These are phyloP conservation scores for Spatulosminthurus flaviceps DNA, from an alignment of 2,888 invertebrate genomes.

Conservation along the genomic window DNA sequence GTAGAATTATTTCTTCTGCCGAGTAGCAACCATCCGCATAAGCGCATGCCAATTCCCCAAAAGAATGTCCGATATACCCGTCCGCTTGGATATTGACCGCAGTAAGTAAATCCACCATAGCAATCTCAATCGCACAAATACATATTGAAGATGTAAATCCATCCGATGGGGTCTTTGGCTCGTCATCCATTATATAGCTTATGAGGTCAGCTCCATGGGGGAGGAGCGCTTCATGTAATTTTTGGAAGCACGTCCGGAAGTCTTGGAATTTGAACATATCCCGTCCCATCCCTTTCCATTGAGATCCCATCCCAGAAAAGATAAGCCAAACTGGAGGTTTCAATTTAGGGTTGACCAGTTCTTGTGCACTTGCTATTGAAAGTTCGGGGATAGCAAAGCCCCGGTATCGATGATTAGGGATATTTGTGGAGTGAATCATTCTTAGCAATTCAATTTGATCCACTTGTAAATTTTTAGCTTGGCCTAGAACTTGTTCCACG, in stretches of 20 bases:
- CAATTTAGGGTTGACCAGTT: conserved; percentile 35
- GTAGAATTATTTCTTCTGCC: conserved; percentile 90
- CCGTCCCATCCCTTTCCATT: conserved; percentile 83
- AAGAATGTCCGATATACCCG: conserved; percentile 96
- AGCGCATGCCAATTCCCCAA: conserved; percentile 92
- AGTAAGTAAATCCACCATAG: conserved; percentile 87
- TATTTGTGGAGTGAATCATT: conserved; percentile 76
- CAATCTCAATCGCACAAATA: conserved; percentile 96
- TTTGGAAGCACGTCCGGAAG: conserved; percentile 81
- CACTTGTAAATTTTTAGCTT: conserved; percentile 72
- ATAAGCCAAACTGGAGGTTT: conserved; percentile 91
- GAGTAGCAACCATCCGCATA: conserved; percentile 96
- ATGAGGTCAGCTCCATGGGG: conserved; percentile 85
- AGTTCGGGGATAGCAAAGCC: conserved; percentile 76
- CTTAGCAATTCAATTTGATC: conserved; percentile 81
- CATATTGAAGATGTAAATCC: too few relatives aligned
- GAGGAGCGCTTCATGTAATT: conserved; percentile 79
- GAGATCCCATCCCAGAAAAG: conserved; percentile 98
- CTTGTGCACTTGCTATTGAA: conserved; percentile 61
- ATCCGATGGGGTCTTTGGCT: conserved; percentile 88
- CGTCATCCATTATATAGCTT: conserved; percentile 80
- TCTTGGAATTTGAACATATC: conserved; percentile 82
- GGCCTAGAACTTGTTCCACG: conserved; percentile 56
- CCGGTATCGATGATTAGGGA: conserved; percentile 80
- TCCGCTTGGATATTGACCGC: conserved; percentile 83